Conservation (phyloP, 2,888 invertebrate species). For the Apomyelois bistriatella region DNA sequence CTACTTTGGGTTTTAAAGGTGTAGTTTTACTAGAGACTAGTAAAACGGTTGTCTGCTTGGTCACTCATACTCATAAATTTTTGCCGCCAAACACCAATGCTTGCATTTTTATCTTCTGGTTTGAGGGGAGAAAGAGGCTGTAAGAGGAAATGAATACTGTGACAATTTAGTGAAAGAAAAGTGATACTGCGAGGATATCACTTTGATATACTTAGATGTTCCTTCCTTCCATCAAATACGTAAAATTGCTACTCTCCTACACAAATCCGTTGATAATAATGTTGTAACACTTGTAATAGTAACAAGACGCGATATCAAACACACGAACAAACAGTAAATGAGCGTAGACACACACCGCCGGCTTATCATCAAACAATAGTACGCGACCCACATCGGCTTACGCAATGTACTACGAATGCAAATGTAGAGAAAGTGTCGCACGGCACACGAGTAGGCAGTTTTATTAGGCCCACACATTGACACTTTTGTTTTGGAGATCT, state of each 20-base stretch:
- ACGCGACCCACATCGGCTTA: constrained; percentile 6
- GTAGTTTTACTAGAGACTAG: too few relatives aligned
- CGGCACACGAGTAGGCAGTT: constrained; percentile 8
- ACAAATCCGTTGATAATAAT: neutral
- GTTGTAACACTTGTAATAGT: neutral
- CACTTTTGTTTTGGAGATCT: neutral
- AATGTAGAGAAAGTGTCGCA: constrained; percentile 11
- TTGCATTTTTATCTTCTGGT: too few relatives aligned
- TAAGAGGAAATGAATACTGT: too few relatives aligned
- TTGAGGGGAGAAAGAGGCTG: too few relatives aligned
- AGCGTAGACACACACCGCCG: neutral
- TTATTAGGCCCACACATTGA: constrained; percentile 6
- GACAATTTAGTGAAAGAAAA: too few relatives aligned
- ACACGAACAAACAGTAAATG: neutral
- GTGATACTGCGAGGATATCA: too few relatives aligned
- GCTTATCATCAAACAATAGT: constrained; percentile 8
- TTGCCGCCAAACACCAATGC: too few relatives aligned
- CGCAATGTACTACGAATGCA: constrained; percentile 10
- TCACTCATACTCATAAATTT: too few relatives aligned
- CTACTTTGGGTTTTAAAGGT: too few relatives aligned
- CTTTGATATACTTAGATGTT: too few relatives aligned
- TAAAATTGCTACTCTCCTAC: neutral
- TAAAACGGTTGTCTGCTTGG: too few relatives aligned
- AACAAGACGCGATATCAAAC: neutral
- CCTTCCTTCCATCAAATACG: neutral